Percentiles rank a stretch among this genome's conserved stretches.
Evolutionary conservation across 1,140 invertebrate genomes (phyloP).

Genomic region (Brevipalpus yothersi): DNA sequence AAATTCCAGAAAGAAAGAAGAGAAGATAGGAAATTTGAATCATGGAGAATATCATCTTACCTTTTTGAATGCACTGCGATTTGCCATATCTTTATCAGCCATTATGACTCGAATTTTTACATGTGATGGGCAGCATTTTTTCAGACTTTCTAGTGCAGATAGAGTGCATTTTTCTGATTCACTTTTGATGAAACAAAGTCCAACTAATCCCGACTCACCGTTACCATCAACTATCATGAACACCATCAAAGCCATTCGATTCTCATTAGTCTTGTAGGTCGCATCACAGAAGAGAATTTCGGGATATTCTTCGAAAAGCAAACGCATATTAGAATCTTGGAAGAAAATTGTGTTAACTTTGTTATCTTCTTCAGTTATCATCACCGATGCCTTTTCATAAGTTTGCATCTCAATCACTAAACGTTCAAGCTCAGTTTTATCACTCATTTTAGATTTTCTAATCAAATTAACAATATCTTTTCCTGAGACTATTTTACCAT

Average conservation of each 20-base stretch:
- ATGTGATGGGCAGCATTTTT: neutral
- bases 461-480: neutral
- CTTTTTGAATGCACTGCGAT: neutral
- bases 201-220: neutral
- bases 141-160: neutral
- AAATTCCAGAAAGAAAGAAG: neutral
- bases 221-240: neutral
- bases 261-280: neutral
- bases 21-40: neutral
- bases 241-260: neutral
- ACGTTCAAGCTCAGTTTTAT: neutral
- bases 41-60: neutral
- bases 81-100: neutral
- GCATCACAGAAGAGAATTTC: slow-evolving; percentile 1
- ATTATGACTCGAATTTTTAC: neutral
- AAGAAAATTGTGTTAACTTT: neutral
- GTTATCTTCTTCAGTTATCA: neutral
- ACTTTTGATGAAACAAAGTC: neutral
- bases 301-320: neutral
- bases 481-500: neutral
- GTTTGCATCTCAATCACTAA: neutral
- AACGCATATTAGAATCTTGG: neutral
- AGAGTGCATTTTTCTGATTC: neutral
- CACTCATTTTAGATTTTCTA: neutral
- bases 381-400: neutral